Base-by-base conservation (phyloP, 2,888 invertebrate species). In the Caenorhabditis auriculariae region DNA sequence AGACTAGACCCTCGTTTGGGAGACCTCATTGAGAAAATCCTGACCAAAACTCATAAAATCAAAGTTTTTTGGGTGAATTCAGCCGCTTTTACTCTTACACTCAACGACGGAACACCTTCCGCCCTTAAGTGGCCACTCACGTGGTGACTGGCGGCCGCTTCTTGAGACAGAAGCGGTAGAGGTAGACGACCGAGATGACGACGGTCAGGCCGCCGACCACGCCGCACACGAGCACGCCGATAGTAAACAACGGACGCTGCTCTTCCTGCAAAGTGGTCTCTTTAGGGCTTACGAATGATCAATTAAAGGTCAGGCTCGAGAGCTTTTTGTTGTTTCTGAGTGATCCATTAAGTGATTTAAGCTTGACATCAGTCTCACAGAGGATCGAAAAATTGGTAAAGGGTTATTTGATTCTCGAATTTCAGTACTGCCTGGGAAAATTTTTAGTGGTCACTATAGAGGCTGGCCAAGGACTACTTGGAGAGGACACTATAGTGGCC, bases 181-280 rank as follows among this genome's bases (percentile, higher is more conserved):
- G 66, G 61, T 72, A 74, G 56, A 74, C 71, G 52, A 71, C 72
- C 51, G 71, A 64, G 60, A 74, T 72, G 65, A 74, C 74, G 59
- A 71, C 67, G 63, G 66, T 59, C 61, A 74, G 61, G 54, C 72
- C 74, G 56, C 74, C 74, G 72, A 71, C 72, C 66, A 74, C 74
- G 60, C 74, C 74, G 57, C 63, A 65, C 42, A 74, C 65, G 55
- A 72, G 68, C 27, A 74, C 66, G 44, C 60, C 61, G 67, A 72
- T 72, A 42, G 72, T 72, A 61, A 72, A 72, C 72, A 72, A 66
- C 54, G 72, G 72, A 58, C 72, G 72, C 45, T 67, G 65, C 52
- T 66, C 65, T 62, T 69, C 69, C 69, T 69, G 63, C n/a, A 63
- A 60, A 3, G 27, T n/a, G 17, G 5, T 21, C 17, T 27, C 28